Evolutionary conservation across 35 echinoderm and acorn worm genomes (phyloP), one percentile per base, ranked within the genome.

Genomic region (Ophioderma brevispina): DNA sequence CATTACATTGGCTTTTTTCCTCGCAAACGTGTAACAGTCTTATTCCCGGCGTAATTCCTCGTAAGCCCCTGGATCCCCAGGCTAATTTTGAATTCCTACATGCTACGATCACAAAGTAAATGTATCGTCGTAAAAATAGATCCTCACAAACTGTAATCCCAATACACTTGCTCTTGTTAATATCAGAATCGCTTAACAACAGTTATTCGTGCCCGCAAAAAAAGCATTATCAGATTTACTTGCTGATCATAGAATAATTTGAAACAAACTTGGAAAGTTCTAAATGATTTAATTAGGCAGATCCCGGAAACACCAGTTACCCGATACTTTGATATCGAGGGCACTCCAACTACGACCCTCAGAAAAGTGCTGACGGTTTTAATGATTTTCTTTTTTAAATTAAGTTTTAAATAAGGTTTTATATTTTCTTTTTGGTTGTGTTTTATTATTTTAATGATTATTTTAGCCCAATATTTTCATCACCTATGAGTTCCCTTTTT

Each of bases 321-420:
- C 82, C 30, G 42, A 63, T 13, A 23, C 40, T 84, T 86, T 33
- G 38, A 76, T 32, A 49, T 40, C 11, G 32, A 42, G 2, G 75
- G 76, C 3, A 31, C 28, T 17, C 30, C 31, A 30, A 38, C 39
- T 31, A 14, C 28, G 35, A 42, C 34, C 64, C 76, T 79, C 38
- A 38, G 21, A 40, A 43, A 11, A n/a, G 36, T 80, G 91, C 89
- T 1, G 75, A 91, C 25, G 79, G 35, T n/a, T 95, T 91, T 31
- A 91, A 92, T 49, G 13, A 35, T 88, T 78, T 78, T 95, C 92
- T 80, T 42, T 43, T 49, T n/a, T n/a, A n/a, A 87, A 91, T 37
- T 92, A 88, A 18, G 89, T 46, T 33, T 33, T 43, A 0, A 63
- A 37, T 33, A 37, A 88, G 33, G 84, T 85, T 85, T 31, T 32